Evolutionary conservation across 2,797 vertebrate genomes (phyloP).

Genomic region (Crocidura indochinensis): DNA sequence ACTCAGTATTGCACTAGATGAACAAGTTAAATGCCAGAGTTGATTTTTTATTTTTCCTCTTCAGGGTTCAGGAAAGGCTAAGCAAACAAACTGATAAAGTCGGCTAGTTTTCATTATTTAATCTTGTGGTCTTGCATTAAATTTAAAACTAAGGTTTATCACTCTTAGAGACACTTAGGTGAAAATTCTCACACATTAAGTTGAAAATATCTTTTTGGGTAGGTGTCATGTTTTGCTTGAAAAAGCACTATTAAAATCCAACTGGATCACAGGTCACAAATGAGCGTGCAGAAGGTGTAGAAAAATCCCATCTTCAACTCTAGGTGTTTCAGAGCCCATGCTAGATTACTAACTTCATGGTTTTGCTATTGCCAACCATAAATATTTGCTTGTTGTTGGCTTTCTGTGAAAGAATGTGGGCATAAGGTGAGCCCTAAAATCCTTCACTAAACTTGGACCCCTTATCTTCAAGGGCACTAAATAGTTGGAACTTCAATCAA

Average conservation of each 20-base stretch:
- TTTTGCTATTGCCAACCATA: neutral
- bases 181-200: conserved; percentile 70
- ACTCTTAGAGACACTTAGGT: conserved; percentile 52
- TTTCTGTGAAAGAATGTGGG: conserved; percentile 58
- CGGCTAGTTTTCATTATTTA: conserved; percentile 29
- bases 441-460: conserved; percentile 18
- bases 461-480: conserved; percentile 50
- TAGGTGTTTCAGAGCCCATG: neutral
- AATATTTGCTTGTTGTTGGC: conserved; percentile 3
- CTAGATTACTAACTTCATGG: neutral
- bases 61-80: conserved; percentile 7
- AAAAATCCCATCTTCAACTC: neutral
- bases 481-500: conserved; percentile 23
- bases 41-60: neutral
- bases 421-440: neutral
- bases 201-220: conserved; percentile 61
- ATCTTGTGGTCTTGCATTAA: neutral
- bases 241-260: conserved; percentile 67
- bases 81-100: conserved; percentile 36
- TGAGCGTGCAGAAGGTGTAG: conserved; percentile 32
- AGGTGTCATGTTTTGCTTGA: conserved; percentile 64
- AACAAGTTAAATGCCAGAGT: conserved; percentile 9
- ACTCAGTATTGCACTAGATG: neutral
- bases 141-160: conserved; percentile 65
- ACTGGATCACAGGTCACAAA: neutral